A percentile compares a stretch with the other conserved stretches of the same genome.
These are phyloP conservation scores for Megaceryle alcyon DNA, from an alignment of 2,797 vertebrate genomes.

Conservation along the genomic window DNA sequence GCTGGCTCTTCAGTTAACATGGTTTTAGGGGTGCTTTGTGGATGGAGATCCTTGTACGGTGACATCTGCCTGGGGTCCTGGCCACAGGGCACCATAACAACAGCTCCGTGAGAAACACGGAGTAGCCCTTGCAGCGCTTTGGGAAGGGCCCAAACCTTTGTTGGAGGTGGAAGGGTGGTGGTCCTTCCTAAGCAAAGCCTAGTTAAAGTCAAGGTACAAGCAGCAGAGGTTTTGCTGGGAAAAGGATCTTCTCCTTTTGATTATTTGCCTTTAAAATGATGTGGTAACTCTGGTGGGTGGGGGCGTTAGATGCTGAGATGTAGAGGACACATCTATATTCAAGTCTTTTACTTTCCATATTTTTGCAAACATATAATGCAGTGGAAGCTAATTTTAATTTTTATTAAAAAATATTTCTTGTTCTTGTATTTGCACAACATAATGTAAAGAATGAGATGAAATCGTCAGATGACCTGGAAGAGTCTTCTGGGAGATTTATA, in stretches of 20 bases:
- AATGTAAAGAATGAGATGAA: background rate
- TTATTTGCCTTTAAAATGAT: background rate
- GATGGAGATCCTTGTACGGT: no score
- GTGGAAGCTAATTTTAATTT: conserved; percentile 4
- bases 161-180: background rate
- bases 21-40: background rate
- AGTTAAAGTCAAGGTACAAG: background rate
- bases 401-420: conserved; percentile 33
- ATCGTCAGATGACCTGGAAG: conserved; percentile 39
- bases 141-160: background rate
- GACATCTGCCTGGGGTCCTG: background rate
- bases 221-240: background rate
- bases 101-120: accelerated
- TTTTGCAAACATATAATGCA: background rate
- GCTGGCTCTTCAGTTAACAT: background rate
- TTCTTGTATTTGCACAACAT: conserved; percentile 16
- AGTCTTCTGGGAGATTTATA: conserved; percentile 36
- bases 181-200: background rate
- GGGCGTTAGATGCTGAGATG: background rate
- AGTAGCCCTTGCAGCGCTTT: background rate
- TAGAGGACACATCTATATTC: background rate
- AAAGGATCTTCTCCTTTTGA: background rate
- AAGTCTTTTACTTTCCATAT: background rate
- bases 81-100: accelerated
- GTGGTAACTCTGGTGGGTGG: background rate